These are phyloP conservation scores for Thymallus thymallus DNA, from an alignment of 2,113 vertebrate species.

Conservation along the genomic window DNA sequence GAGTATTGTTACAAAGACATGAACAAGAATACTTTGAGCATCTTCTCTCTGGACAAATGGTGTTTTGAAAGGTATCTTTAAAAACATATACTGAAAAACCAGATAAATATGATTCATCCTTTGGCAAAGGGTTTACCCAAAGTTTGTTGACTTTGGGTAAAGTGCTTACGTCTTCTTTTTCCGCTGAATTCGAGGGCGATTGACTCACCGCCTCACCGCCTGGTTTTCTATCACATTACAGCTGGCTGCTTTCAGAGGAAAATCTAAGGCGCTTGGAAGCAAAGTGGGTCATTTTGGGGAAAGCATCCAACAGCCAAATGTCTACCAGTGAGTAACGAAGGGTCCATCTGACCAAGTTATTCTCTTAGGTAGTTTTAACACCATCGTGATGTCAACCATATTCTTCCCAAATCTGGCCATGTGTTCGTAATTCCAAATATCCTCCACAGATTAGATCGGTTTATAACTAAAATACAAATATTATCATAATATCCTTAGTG, in stretches of 20 bases:
- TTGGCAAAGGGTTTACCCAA: constrained; percentile 24
- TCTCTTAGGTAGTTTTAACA: constrained; percentile 2
- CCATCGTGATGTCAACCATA: constrained; percentile 15
- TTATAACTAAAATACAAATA: background rate
- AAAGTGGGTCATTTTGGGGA: constrained; percentile 40
- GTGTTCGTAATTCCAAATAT: background rate
- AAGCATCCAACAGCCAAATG: constrained; percentile 33
- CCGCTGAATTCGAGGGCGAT: constrained; percentile 16
- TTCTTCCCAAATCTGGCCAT: background rate
- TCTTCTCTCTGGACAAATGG: background rate
- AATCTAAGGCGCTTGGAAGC: constrained; percentile 51
- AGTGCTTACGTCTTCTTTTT: constrained; percentile 18
- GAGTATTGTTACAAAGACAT: background rate
- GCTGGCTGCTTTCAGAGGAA: constrained; percentile 55
- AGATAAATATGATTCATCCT: constrained; percentile 28
- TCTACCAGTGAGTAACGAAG: constrained; percentile 17
- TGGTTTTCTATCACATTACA: constrained; percentile 48
- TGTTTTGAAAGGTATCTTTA: constrained; percentile 2
- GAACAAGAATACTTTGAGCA: background rate
- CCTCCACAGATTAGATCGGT: background rate
- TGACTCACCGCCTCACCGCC: constrained; percentile 7
- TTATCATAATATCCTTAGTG: background rate
- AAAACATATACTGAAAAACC: background rate
- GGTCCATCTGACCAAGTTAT: no score
- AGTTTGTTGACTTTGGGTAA: constrained; percentile 29